A percentile compares a stretch with the other conserved stretches of the same genome.
Evolutionary conservation across 2,888 invertebrate genomes (phyloP).

Genomic region (Brenthis daphne): DNA sequence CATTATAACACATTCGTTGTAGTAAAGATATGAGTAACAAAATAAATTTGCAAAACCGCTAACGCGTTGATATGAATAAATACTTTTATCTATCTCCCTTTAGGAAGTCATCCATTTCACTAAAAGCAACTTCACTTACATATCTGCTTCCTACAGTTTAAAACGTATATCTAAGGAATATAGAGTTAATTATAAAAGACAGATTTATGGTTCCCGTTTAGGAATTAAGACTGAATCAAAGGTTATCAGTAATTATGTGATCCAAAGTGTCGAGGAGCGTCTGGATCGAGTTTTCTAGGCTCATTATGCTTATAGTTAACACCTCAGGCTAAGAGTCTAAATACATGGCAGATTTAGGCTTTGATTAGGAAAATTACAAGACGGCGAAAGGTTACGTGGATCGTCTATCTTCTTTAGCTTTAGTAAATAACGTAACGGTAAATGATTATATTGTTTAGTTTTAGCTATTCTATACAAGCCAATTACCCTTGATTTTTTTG

Average conservation of each 20-base stretch:
- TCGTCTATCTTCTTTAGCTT: neutral
- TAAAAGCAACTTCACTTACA: conserved; percentile 26
- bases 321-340: conserved; percentile 1
- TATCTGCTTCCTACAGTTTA: conserved; percentile 34
- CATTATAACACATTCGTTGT: neutral
- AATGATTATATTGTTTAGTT: neutral
- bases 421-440: neutral
- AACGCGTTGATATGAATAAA: conserved; percentile 16
- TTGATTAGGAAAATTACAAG: conserved; percentile 6
- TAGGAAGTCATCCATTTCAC: conserved; percentile 33
- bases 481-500: too few relatives aligned
- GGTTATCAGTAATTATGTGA: conserved; percentile 23
- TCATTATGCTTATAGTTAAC: conserved; percentile 17
- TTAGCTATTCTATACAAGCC: neutral
- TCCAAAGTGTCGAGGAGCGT: neutral
- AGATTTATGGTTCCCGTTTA: conserved; percentile 25
- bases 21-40: neutral
- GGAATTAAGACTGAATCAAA: conserved; percentile 23
- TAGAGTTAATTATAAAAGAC: conserved; percentile 30
- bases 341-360: neutral
- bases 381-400: conserved; percentile 4
- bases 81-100: conserved; percentile 26
- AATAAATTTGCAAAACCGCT: conserved; percentile 3
- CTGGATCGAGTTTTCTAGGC: conserved; percentile 8
- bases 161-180: conserved; percentile 30